Evolutionary conservation across 2,888 invertebrate genomes (phyloP), one percentile per base, ranked within the genome.

Genomic region (Drosophila algonquin): DNA sequence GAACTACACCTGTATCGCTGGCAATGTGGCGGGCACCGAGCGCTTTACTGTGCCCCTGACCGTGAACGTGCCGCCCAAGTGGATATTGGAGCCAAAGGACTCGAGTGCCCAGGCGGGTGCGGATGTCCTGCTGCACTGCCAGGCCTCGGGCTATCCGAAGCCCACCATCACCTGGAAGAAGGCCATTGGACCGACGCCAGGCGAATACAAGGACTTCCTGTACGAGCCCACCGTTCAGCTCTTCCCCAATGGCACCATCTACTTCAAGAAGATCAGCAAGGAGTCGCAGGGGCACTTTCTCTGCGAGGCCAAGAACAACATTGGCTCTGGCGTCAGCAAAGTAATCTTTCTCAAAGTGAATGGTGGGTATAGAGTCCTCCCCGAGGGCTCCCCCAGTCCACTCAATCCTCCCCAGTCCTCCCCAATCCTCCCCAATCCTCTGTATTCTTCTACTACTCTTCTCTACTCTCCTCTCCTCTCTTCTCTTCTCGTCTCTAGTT

Each of bases 271-370:
- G 90, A 95, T 97, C 57, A 95, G 95, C 81, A 97, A 97, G 92
- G 96, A 96, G 89, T 96, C 96, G 90, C 97, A 97, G 92, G 97
- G 98, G 0, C 96, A 97, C 92, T 98, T 97, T 92, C 94, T 98
- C 59, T 98, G 98, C 92, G 97, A 98, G 90, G 97, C 97, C n/a
- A 95, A 96, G 87, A 98, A 98, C 91, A 96, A 96, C 80, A 97
- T 98, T 76, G 98, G 97, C 1, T 95, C 96, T 16, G 98, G 97
- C 12, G 95, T 98, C 67, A 98, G 98, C 93, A 98, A 98, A 93
- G 96, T 98, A 61, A 96, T 98, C 82, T 96, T 96, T 91, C 93
- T 97, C 63, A 97, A 97, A 93, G 97, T 97, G 60, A 97, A 97
- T 91, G 97, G 97, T 97, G 93, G 93, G 94, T 93, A 40, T 7